phyloP scores from a whole-genome alignment of 2,888 invertebrate genomes.

The Drosophila ochracea region DNA sequence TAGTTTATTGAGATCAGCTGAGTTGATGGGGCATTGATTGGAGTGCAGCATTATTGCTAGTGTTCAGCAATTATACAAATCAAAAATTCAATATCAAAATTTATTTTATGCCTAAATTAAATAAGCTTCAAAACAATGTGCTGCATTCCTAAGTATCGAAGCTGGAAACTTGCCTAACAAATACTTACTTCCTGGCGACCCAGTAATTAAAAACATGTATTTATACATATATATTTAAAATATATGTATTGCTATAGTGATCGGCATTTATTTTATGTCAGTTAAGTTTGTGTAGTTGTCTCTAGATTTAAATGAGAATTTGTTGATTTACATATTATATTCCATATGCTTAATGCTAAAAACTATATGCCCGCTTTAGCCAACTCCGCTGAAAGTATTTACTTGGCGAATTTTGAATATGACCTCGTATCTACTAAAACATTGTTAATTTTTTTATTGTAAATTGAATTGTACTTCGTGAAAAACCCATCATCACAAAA shows the following conservation, averaged over 20 bases:
- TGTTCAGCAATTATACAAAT: slow-evolving; percentile 13
- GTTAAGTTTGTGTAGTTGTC: slow-evolving; percentile 71
- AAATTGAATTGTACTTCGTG: slow-evolving; percentile 15
- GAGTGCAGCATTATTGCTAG: slow-evolving; percentile 4
- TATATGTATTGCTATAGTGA: slow-evolving; percentile 32
- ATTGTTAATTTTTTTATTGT: slow-evolving; percentile 35
- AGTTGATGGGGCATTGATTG: slow-evolving; percentile 21
- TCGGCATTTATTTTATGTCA: slow-evolving; percentile 46
- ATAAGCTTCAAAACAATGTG: neutral
- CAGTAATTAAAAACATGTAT: slow-evolving; percentile 20
- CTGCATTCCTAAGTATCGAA: neutral
- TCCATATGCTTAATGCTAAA: slow-evolving; percentile 51
- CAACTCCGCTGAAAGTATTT: slow-evolving; percentile 9
- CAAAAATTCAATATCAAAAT: slow-evolving; percentile 15
- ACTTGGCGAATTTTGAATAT: neutral
- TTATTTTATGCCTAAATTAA: slow-evolving; percentile 4
- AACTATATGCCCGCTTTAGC: slow-evolving; percentile 44
- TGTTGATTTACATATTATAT: slow-evolving; percentile 31
- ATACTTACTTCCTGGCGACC: slow-evolving; percentile 7
- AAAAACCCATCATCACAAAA: slow-evolving; percentile 29
- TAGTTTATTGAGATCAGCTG: slow-evolving; percentile 2
- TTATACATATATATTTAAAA: slow-evolving; percentile 22
- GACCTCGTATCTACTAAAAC: neutral
- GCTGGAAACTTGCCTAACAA: neutral
- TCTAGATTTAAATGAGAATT: slow-evolving; percentile 42